phyloP scores from a whole-genome alignment of 2,797 vertebrate species.

The Hoplostethus atlanticus region DNA sequence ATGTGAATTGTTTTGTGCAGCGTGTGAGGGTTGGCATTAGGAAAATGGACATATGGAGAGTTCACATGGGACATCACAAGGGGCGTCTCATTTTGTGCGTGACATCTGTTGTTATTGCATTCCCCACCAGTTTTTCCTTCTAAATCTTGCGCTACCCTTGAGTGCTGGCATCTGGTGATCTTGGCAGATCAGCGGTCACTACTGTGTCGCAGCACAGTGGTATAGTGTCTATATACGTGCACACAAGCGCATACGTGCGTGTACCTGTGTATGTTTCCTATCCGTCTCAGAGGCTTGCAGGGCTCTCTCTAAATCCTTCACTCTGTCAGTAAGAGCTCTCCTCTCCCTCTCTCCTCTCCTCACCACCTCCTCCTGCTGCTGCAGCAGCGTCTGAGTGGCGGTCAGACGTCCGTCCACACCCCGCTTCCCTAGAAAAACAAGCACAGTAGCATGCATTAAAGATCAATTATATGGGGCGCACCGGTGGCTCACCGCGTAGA shows the following conservation, averaged over 20 bases:
- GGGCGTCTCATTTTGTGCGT: constrained; percentile 21
- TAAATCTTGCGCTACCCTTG: constrained; percentile 18
- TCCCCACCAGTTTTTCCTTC: constrained; percentile 13
- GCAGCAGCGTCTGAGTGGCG: constrained; percentile 83
- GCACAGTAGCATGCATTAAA: not conserved
- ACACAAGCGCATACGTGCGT: constrained; percentile 9
- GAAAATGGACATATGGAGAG: constrained; percentile 55
- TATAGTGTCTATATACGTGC: constrained; percentile 5
- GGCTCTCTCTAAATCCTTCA: constrained; percentile 86
- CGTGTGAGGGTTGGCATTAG: constrained; percentile 22
- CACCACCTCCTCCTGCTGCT: constrained; percentile 88
- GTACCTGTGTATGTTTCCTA: constrained; percentile 87
- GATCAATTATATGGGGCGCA: not conserved
- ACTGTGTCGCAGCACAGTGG: constrained; percentile 29
- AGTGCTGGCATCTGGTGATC: constrained; percentile 63
- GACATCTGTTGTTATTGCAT: constrained; percentile 75
- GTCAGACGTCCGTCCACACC: constrained; percentile 83
- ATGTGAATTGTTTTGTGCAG: constrained; percentile 30
- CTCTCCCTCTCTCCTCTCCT: constrained; percentile 87
- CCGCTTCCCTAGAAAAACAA: constrained; percentile 79
- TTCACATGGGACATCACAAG: constrained; percentile 38
- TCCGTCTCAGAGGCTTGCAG: constrained; percentile 82
- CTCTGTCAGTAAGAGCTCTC: constrained; percentile 81
- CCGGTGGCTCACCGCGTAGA: too few species aligned
- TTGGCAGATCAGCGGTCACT: constrained; percentile 24